Evolutionary conservation across 2,888 invertebrate species (phyloP).

Genomic region (Acronicta aceris): DNA sequence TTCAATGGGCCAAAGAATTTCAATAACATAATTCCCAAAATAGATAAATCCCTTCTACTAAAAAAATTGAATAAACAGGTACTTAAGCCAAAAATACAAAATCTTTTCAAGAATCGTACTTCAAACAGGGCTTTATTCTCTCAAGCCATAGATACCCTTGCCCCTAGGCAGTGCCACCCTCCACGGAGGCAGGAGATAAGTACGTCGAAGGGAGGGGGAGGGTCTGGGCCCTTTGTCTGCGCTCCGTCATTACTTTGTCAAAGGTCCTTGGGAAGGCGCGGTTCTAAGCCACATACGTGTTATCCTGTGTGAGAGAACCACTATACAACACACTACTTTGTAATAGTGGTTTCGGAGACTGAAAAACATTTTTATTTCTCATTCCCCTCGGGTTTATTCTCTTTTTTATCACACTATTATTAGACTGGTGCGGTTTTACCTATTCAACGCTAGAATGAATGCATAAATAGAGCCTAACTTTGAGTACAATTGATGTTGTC

Average conservation of each 20-base stretch:
- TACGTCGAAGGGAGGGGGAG: slow-evolving; percentile 49
- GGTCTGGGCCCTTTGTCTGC: slow-evolving; percentile 75
- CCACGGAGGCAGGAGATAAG: slow-evolving; percentile 51
- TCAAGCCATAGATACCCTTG: slow-evolving; percentile 64
- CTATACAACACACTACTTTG: slow-evolving; percentile 56
- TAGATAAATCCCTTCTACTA: background rate
- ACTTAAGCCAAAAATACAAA: slow-evolving; percentile 53
- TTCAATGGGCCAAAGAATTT: too few species aligned
- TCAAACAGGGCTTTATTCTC: slow-evolving; percentile 65
- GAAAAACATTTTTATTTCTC: slow-evolving; percentile 54
- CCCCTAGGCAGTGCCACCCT: slow-evolving; percentile 48
- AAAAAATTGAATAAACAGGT: slow-evolving; percentile 40
- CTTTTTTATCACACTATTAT: slow-evolving; percentile 44
- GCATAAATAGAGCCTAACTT: slow-evolving; percentile 9
- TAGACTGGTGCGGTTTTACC: slow-evolving; percentile 24
- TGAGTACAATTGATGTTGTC: slow-evolving; percentile 3
- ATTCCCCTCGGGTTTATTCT: slow-evolving; percentile 25
- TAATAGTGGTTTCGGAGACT: slow-evolving; percentile 48
- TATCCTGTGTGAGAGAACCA: slow-evolving; percentile 48
- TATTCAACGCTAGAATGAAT: background rate
- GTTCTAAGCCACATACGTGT: slow-evolving; percentile 60
- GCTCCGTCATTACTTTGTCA: slow-evolving; percentile 86
- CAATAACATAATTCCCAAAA: background rate
- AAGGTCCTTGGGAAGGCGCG: slow-evolving; percentile 75
- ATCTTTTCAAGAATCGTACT: slow-evolving; percentile 53